Percentiles rank a stretch among this genome's conserved stretches.
Evolutionary conservation across 2,113 vertebrate genomes (phyloP).

Genomic region (Thunnus thynnus): DNA sequence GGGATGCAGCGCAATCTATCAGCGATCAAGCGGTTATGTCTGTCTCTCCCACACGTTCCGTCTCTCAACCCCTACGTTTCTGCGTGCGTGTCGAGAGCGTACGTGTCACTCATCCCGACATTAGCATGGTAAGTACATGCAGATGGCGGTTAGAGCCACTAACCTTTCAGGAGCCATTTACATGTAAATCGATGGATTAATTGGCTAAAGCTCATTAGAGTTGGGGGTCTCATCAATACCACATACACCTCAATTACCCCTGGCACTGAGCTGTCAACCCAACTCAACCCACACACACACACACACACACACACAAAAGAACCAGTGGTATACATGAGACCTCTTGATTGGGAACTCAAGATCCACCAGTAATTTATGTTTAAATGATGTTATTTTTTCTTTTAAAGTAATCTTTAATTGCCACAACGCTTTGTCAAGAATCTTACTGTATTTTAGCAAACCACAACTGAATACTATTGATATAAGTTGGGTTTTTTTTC

Average conservation of each 20-base stretch:
- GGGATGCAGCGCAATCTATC: constrained; percentile 69
- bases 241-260: constrained; percentile 65
- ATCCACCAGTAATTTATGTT: not conserved
- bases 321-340: not conserved
- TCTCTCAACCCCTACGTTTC: constrained; percentile 46
- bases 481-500: no score
- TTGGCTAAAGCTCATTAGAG: constrained; percentile 82
- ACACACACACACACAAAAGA: not conserved
- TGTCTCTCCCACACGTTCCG: not conserved
- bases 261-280: constrained; percentile 43
- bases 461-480: not conserved
- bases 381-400: not conserved
- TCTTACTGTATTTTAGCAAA: not conserved
- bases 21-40: constrained; percentile 39
- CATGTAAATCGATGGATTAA: constrained; percentile 87
- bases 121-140: constrained; percentile 87
- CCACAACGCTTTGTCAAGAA: not conserved
- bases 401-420: not conserved
- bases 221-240: constrained; percentile 77
- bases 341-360: not conserved
- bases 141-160: constrained; percentile 81
- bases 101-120: constrained; percentile 70
- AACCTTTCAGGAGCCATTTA: constrained; percentile 83
- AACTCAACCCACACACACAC: not conserved
- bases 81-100: constrained; percentile 33